These are phyloP conservation scores for Pomacea canaliculata DNA, from an alignment of 2,888 invertebrate genomes.

Conservation along the genomic window DNA sequence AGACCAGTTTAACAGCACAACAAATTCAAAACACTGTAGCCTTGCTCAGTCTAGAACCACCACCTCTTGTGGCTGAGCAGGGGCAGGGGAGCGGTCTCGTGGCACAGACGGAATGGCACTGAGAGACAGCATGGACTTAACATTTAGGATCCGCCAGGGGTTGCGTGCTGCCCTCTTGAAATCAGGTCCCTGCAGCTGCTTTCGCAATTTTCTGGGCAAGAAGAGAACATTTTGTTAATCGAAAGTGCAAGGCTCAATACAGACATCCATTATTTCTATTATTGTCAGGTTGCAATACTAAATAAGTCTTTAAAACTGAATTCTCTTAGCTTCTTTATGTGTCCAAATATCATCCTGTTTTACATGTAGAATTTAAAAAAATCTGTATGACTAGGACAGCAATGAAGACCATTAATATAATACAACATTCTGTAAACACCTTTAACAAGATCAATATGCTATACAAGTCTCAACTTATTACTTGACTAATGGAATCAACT, in stretches of 20 bases:
- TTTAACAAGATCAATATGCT: too few relatives aligned
- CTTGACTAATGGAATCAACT: too few relatives aligned
- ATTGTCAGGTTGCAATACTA: neutral
- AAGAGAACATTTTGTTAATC: neutral
- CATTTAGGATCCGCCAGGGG: constrained; percentile 75
- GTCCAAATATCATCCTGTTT: too few relatives aligned
- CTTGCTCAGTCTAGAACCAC: constrained; percentile 55
- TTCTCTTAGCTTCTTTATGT: too few relatives aligned
- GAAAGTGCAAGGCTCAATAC: neutral
- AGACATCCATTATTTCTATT: neutral
- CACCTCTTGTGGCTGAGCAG: constrained; percentile 42
- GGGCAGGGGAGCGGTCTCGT: constrained; percentile 22
- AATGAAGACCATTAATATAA: too few relatives aligned
- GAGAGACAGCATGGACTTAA: constrained; percentile 47
- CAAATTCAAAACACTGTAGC: neutral
- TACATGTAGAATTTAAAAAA: too few relatives aligned
- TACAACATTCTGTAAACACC: too few relatives aligned
- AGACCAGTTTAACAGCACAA: too few relatives aligned
- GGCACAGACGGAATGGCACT: constrained; percentile 10
- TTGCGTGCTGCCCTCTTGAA: constrained; percentile 87
- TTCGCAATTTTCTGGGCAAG: constrained; percentile 82
- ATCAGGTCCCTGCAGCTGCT: constrained; percentile 83
- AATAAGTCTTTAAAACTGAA: too few relatives aligned
- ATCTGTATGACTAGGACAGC: too few relatives aligned
- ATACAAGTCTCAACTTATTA: too few relatives aligned